Percentiles rank a stretch among this genome's conserved stretches.
Conservation (phyloP, 2,888 invertebrate species). For the Siphonodentalium dalli region DNA sequence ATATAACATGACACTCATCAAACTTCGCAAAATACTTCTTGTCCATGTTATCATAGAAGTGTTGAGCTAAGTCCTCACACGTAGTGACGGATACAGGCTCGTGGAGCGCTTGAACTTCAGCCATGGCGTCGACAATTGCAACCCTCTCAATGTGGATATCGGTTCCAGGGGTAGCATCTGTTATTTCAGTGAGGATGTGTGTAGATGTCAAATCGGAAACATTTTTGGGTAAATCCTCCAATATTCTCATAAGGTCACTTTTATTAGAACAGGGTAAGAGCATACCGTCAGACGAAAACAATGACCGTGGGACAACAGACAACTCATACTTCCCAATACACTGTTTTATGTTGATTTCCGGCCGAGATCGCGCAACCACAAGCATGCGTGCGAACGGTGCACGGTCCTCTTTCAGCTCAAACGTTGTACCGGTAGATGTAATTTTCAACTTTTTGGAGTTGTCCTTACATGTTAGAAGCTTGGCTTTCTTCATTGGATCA, state of each 20-base stretch:
- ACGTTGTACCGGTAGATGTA: too few species aligned
- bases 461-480: too few species aligned
- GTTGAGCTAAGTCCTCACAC: slow-evolving; percentile 2
- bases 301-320: slow-evolving; percentile 1
- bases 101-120: slow-evolving; percentile 2
- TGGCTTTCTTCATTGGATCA: too few species aligned
- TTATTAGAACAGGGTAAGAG: background rate
- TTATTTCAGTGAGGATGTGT: too few species aligned
- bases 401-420: too few species aligned
- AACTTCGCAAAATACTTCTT: too few species aligned
- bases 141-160: background rate
- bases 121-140: slow-evolving; percentile 9
- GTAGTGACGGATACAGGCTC: slow-evolving; percentile 2
- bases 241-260: slow-evolving; percentile 4
- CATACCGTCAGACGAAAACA: slow-evolving; percentile 3
- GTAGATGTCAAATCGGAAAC: background rate
- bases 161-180: too few species aligned
- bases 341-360: slow-evolving; percentile 9
- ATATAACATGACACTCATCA: slow-evolving; percentile 8
- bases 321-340: slow-evolving; percentile 7
- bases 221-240: background rate
- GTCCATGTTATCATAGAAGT: background rate
- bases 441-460: too few species aligned
- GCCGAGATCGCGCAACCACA: background rate
- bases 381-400: too few species aligned